phyloP scores from a whole-genome alignment of 2,797 vertebrate genomes.

The Cossypha heuglini region DNA sequence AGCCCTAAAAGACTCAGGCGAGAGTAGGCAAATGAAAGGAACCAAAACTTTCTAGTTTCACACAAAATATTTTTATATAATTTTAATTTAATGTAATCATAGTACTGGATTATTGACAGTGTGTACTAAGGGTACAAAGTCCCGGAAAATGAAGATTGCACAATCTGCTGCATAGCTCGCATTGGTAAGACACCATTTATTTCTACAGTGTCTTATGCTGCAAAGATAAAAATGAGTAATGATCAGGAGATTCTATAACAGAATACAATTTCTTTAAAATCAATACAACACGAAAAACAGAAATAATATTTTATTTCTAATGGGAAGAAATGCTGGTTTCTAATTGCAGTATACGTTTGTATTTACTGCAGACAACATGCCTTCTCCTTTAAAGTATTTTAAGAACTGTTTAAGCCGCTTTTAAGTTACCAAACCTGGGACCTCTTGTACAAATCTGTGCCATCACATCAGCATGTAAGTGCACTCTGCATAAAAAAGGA shows the following conservation, averaged over 20 bases:
- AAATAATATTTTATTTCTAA: background rate
- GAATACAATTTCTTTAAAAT: background rate
- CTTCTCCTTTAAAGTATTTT: constrained; percentile 54
- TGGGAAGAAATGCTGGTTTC: background rate
- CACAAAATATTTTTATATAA: constrained; percentile 13
- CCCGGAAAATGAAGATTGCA: background rate
- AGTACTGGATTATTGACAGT: background rate
- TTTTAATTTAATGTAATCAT: constrained; percentile 21
- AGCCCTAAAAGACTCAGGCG: background rate
- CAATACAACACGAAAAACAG: background rate
- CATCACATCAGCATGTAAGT: constrained; percentile 74
- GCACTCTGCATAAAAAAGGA: constrained; percentile 74
- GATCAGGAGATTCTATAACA: background rate
- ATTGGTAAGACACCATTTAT: background rate
- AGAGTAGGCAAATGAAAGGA: constrained; percentile 13
- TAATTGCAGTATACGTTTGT: constrained; percentile 27
- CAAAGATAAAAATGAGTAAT: background rate
- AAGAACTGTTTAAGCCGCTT: constrained; percentile 62
- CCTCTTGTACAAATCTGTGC: constrained; percentile 70
- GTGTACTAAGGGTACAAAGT: background rate
- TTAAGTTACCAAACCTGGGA: constrained; percentile 71
- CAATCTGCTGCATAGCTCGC: background rate
- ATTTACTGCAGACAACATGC: constrained; percentile 3
- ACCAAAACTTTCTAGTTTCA: constrained; percentile 39
- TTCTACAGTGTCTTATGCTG: background rate